Percentiles rank a stretch among this genome's conserved stretches.
Conservation (phyloP, 2,888 invertebrate genomes). For the Stegophylla sp. region DNA sequence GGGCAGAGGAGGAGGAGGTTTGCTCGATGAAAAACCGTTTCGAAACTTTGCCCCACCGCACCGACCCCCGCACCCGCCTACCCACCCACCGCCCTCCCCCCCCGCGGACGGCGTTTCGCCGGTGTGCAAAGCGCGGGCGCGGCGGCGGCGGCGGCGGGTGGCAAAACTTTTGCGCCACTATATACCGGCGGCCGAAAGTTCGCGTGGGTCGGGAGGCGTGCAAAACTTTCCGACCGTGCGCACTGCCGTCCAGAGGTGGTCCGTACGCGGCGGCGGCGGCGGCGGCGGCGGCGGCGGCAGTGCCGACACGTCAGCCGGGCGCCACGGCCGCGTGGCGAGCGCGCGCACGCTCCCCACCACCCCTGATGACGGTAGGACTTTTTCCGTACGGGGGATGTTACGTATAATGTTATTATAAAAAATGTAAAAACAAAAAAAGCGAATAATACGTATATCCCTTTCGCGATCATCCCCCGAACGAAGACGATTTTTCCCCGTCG, state of each 20-base stretch:
- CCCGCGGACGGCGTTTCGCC: neutral
- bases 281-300: slow-evolving; percentile 43
- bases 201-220: slow-evolving; percentile 59
- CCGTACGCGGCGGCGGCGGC: slow-evolving; percentile 32
- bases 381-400: too few species aligned
- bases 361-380: too few species aligned
- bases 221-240: slow-evolving; percentile 58
- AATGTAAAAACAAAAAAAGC: neutral
- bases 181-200: slow-evolving; percentile 46
- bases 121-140: neutral
- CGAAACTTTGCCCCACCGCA: slow-evolving; percentile 45
- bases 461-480: too few species aligned
- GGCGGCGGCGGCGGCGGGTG: slow-evolving; percentile 38
- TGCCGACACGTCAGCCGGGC: slow-evolving; percentile 55
- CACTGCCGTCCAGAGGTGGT: slow-evolving; percentile 56
- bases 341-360: neutral
- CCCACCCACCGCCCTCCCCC: neutral
- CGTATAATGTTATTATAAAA: too few species aligned
- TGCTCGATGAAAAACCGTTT: slow-evolving; percentile 59
- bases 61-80: slow-evolving; percentile 3
- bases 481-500: too few species aligned
- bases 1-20: neutral
- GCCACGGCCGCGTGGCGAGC: slow-evolving; percentile 42
- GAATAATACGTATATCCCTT: too few species aligned
- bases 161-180: slow-evolving; percentile 55